A percentile compares a stretch with the other conserved stretches of the same genome.
phyloP scores from a whole-genome alignment of 2,113 vertebrate genomes.

The Pungitius pungitius region DNA sequence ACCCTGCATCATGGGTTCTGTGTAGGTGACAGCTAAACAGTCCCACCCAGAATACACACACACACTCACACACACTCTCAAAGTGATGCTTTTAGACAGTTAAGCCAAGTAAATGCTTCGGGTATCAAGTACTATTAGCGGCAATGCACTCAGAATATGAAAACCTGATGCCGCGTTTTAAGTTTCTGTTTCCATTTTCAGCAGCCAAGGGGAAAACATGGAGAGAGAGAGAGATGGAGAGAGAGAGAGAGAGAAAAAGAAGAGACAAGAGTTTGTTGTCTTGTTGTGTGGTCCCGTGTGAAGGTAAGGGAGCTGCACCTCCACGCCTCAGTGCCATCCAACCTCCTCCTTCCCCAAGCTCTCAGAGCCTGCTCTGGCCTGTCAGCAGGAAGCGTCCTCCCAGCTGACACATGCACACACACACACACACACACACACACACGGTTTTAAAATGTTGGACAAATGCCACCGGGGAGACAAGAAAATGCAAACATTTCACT shows the following conservation, averaged over 20 bases:
- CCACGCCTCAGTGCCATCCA: conserved; percentile 80
- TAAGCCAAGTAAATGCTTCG: conserved; percentile 65
- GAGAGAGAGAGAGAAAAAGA: conserved; percentile 61
- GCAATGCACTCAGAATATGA: conserved; percentile 66
- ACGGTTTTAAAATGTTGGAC: conserved; percentile 38
- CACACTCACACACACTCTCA: conserved; percentile 30
- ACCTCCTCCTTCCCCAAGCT: conserved; percentile 62
- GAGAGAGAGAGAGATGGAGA: conserved; percentile 16
- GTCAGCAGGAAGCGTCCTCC: conserved; percentile 82
- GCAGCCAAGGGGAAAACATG: conserved; percentile 44
- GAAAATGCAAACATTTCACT: conserved; percentile 45
- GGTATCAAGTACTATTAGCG: conserved; percentile 60
- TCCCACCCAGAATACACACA: conserved; percentile 85
- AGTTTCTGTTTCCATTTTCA: conserved; percentile 49
- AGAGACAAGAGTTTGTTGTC: conserved; percentile 78
- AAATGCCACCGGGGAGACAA: conserved; percentile 2
- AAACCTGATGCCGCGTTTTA: conserved; percentile 47
- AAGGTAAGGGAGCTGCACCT: conserved; percentile 80
- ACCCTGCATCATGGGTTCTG: conserved; percentile 83
- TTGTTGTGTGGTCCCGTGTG: conserved; percentile 87
- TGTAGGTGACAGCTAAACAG: conserved; percentile 87
- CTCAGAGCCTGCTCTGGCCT: conserved; percentile 70
- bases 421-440: conserved; percentile 40
- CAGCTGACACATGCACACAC: conserved; percentile 51
- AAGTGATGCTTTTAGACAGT: conserved; percentile 40